phyloP scores from a whole-genome alignment of 2,888 invertebrate species.

The Lagria hirta region DNA sequence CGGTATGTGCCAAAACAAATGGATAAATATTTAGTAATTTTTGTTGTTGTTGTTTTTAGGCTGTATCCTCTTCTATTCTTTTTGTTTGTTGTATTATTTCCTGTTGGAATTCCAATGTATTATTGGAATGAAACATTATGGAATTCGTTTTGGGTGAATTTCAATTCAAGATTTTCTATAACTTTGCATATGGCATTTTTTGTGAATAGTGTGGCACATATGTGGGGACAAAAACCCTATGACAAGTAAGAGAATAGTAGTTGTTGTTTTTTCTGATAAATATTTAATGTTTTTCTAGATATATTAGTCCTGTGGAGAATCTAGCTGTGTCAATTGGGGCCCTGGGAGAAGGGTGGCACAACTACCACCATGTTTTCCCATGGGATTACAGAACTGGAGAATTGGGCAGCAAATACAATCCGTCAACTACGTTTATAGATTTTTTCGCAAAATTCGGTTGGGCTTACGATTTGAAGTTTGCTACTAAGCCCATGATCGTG shows the following conservation, averaged over 20 bases:
- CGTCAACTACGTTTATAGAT: conserved; percentile 80
- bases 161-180: conserved; percentile 76
- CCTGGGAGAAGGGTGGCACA: conserved; percentile 82
- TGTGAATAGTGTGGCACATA: conserved; percentile 93
- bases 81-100: conserved; percentile 69
- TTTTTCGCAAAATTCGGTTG: conserved; percentile 76
- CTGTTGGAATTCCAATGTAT: conserved; percentile 77
- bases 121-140: conserved; percentile 80
- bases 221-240: conserved; percentile 91
- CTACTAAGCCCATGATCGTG: conserved; percentile 44
- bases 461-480: conserved; percentile 77
- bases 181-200: conserved; percentile 90
- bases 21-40: neutral
- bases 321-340: conserved; percentile 72
- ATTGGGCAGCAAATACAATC: conserved; percentile 58
- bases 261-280: too few relatives aligned
- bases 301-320: conserved; percentile 73
- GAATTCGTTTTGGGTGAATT: conserved; percentile 81
- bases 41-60: conserved; percentile 53
- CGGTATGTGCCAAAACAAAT: neutral
- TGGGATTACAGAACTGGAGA: conserved; percentile 62
- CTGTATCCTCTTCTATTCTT: conserved; percentile 73
- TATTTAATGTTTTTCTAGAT: conserved; percentile 57
- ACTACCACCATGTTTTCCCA: conserved; percentile 77
- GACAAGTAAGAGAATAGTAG: conserved; percentile 80